Base-by-base conservation (phyloP, 2,797 vertebrate genomes). In the Taeniopygia guttata region DNA sequence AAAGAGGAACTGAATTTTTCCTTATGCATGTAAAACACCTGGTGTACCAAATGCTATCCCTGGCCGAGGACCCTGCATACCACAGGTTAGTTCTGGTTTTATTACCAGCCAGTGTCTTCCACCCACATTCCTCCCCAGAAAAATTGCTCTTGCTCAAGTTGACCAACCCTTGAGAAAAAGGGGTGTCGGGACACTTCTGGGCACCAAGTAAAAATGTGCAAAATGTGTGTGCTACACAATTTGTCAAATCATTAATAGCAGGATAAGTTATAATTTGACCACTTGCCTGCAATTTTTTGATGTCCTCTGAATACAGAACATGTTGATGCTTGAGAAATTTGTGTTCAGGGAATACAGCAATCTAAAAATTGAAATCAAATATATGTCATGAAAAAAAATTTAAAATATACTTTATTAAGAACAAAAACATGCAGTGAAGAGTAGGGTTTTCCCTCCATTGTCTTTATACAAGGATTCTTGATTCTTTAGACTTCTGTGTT, bases 361-460 rank as follows among this genome's bases (percentile, higher is more conserved):
- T 19, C 76, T 67, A 62, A 81, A 93, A 88, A 82, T 73, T 52
- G 43, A 91, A 93, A 70, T 29, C 1, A 91, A 93, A 80, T 22
- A 43, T 26, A 38, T 27, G 5, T 74, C 2, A 60, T 36, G 16
- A 64, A 49, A 81, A 68, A 30, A 32, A 26, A 18, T 36, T n/a
- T n/a, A 36, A 27, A 8, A 89, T 15, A 34, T 25, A 15, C 2
- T 1, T 67, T 46, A 46, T 56, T 45, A 75, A 82, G 22, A 85
- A 30, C 6, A n/a, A 75, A 23, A 32, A 59, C 46, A n/a, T 34
- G 23, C 16, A 11, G 5, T 27, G 15, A 18, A 5, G 19, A 59
- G 15, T 27, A n/a, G 22, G 9, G 1, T 1, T 80, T 90, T 76
- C 29, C 10, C 55, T 72, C 13, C 29, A 48, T 42, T 87, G 32